A percentile compares a stretch with the other conserved stretches of the same genome.
phyloP scores from a whole-genome alignment of 1,140 invertebrate species.

The Drosophila lowei region DNA sequence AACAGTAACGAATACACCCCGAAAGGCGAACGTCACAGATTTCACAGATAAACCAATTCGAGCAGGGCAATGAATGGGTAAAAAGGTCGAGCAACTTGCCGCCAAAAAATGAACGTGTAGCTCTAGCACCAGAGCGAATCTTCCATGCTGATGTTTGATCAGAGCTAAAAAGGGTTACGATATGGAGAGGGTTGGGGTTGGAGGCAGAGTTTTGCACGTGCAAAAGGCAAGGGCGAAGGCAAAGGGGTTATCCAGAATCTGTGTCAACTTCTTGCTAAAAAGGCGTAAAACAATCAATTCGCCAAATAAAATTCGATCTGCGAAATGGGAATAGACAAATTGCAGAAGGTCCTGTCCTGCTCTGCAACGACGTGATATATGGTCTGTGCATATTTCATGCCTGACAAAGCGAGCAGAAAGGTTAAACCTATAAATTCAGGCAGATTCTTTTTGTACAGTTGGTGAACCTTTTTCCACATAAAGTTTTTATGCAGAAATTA shows the following conservation, averaged over 20 bases:
- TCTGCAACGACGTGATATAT: constrained; percentile 40
- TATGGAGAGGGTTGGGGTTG: constrained; percentile 1
- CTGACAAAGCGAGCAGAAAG: constrained; percentile 1
- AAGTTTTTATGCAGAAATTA: no score
- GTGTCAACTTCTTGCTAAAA: constrained; percentile 69
- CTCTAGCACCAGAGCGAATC: constrained; percentile 78
- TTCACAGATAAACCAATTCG: constrained; percentile 83
- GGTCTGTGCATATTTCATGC: constrained; percentile 19
- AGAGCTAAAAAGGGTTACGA: constrained; percentile 29
- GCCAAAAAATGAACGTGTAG: constrained; percentile 57
- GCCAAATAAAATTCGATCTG: constrained; percentile 78
- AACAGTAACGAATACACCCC: constrained; percentile 54
- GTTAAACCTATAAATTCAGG: not conserved
- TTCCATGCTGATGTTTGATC: constrained; percentile 22
- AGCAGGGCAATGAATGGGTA: constrained; percentile 82
- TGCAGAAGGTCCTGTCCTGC: constrained; percentile 33
- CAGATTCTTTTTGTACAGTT: no score
- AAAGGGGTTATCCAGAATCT: constrained; percentile 62
- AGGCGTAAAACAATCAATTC: constrained; percentile 78
- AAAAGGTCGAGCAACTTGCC: constrained; percentile 72
- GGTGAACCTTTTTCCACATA: no score
- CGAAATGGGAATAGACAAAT: constrained; percentile 65
- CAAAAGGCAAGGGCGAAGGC: constrained; percentile 17
- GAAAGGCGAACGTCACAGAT: constrained; percentile 56
- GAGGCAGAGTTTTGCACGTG: constrained; percentile 43